Evolutionary conservation across 2,888 invertebrate species (phyloP), one percentile per base, ranked within the genome.

Genomic region (Phragmatobia fuliginosa): DNA sequence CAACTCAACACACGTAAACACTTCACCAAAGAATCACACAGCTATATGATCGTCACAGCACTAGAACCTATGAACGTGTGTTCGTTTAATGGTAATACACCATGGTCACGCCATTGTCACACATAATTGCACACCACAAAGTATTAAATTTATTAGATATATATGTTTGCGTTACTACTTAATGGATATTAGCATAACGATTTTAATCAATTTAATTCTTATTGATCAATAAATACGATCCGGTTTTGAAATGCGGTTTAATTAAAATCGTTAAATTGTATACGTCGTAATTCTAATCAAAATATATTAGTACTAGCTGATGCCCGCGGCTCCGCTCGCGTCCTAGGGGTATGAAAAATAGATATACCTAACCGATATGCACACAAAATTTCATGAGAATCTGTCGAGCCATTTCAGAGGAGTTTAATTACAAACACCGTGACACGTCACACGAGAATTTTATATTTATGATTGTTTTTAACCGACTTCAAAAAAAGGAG

Each of bases 91-190:
- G 62, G 65, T 73, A 73, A 74, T 73, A 62, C 67, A 67, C 72
- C 68, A 68, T 65, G 62, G 85, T 84, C 87, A 86, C 83, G 87
- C 83, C 70, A 86, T 76, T 82, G 83, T 77, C 81, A 75, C 67
- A 73, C 64, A 71, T 87, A 86, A 87, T 87, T 87, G 79, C 80
- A 80, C 73, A 77, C 73, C 69, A 71, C 68, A 63, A 62, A 66
- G 66, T 74, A 74, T 67, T 65, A 71, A 61, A 38, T 74, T 72
- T 63, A 72, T 74, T 74, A 68, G 45, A 66, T 28, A 62, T 62
- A 56, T 28, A 58, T 52, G 58, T 62, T 28, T 59, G 45, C 36
- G 56, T 66, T 41, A 31, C 25, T 64, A 45, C n/a, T 62, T 79
- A 69, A 75, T 70, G 68, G 70, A 65, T 72, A 82, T 78, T 69